Percentiles rank a stretch among this genome's conserved stretches.
These are phyloP conservation scores for Corythucha ciliata DNA, from an alignment of 2,888 invertebrate species.

Conservation along the genomic window DNA sequence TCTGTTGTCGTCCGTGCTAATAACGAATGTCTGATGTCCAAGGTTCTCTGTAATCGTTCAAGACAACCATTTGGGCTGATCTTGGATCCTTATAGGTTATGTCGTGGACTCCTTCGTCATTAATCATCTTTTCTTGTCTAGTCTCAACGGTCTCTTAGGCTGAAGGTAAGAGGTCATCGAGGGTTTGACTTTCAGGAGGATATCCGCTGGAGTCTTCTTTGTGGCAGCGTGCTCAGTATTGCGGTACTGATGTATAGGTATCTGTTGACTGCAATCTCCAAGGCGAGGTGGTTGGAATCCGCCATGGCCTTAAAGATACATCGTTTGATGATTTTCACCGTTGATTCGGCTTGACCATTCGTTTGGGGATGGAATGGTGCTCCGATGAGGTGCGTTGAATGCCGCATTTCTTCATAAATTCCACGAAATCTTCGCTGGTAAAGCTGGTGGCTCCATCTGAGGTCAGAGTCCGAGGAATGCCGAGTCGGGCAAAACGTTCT, in stretches of 20 bases:
- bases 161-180: too few relatives aligned
- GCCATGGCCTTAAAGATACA: background rate
- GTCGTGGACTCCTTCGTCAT: too few relatives aligned
- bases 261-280: background rate
- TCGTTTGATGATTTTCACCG: conserved; percentile 1
- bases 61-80: too few relatives aligned
- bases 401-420: conserved; percentile 8
- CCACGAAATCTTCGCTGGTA: conserved; percentile 4
- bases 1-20: too few relatives aligned
- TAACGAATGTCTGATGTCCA: too few relatives aligned
- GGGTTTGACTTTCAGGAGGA: background rate
- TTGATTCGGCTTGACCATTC: conserved; percentile 7
- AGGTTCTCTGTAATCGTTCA: too few relatives aligned
- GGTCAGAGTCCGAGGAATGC: conserved; percentile 15
- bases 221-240: conserved; percentile 1
- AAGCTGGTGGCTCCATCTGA: conserved; percentile 14
- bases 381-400: conserved; percentile 11
- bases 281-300: background rate
- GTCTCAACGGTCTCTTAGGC: too few relatives aligned
- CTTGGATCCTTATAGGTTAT: too few relatives aligned
- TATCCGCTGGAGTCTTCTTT: conserved; percentile 1
- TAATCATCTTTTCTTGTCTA: too few relatives aligned
- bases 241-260: conserved; percentile 2
- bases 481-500: conserved; percentile 12
- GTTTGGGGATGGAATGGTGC: conserved; percentile 16